These are phyloP conservation scores for Epistrophella euchroma DNA, from an alignment of 2,888 invertebrate genomes.

Conservation along the genomic window DNA sequence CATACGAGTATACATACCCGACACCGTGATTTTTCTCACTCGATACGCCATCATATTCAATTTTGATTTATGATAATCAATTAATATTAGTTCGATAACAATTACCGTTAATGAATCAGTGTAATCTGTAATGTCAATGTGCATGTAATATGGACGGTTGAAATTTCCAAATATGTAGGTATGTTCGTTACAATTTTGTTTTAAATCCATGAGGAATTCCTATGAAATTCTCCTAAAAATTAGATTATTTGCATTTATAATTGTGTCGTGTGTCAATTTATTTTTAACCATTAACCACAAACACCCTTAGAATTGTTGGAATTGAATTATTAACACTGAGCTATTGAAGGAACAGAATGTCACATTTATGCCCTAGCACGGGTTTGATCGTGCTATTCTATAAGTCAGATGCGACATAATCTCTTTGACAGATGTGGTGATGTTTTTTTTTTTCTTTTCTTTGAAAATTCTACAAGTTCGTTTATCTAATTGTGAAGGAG, in stretches of 20 bases:
- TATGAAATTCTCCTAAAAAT: neutral
- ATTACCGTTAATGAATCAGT: constrained; percentile 32
- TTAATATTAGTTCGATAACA: constrained; percentile 28
- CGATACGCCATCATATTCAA: constrained; percentile 51
- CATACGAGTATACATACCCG: too few species aligned
- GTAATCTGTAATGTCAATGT: too few species aligned
- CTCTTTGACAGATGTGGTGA: constrained; percentile 47
- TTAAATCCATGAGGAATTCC: neutral
- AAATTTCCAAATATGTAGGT: neutral
- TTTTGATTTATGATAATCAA: constrained; percentile 30
- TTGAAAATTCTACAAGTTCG: neutral
- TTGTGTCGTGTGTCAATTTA: constrained; percentile 15
- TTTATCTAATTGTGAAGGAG: constrained; percentile 15
- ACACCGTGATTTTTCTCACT: constrained; percentile 39
- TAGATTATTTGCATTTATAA: constrained; percentile 26
- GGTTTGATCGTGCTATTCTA: constrained; percentile 11
- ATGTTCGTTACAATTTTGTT: constrained; percentile 9
- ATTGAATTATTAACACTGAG: constrained; percentile 37
- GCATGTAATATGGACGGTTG: too few species aligned
- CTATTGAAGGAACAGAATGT: neutral
- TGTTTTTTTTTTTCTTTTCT: constrained; percentile 4
- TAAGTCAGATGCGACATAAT: constrained; percentile 33
- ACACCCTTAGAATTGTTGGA: constrained; percentile 6
- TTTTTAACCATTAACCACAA: constrained; percentile 17
- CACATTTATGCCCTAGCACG: constrained; percentile 16